Percentiles rank a stretch among this genome's conserved stretches.
phyloP scores from a whole-genome alignment of 2,888 invertebrate genomes.

The Epistrophella euchroma region DNA sequence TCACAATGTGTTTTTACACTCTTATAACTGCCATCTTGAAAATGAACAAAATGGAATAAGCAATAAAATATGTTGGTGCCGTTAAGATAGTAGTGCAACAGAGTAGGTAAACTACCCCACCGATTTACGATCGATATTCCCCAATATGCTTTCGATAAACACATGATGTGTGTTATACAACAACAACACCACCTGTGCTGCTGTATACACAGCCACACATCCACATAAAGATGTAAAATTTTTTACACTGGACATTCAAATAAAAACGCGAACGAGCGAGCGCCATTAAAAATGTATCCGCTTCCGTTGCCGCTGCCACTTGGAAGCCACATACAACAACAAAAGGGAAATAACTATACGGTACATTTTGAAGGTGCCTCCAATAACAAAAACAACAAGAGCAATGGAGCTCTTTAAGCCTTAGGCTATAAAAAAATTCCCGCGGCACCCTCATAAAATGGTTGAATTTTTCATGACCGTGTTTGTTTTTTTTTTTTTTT shows the following conservation, averaged over 20 bases:
- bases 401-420: slow-evolving; percentile 50
- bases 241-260: slow-evolving; percentile 53
- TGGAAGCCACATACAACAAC: slow-evolving; percentile 44
- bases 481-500: slow-evolving; percentile 10
- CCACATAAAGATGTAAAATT: slow-evolving; percentile 24
- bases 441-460: slow-evolving; percentile 72
- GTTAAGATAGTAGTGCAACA: slow-evolving; percentile 18
- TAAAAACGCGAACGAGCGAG: slow-evolving; percentile 48
- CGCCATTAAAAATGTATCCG: slow-evolving; percentile 67
- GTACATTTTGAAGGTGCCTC: slow-evolving; percentile 16
- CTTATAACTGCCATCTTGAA: slow-evolving; percentile 15
- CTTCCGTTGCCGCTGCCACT: slow-evolving; percentile 53
- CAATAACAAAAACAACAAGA: slow-evolving; percentile 21
- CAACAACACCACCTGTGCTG: slow-evolving; percentile 14
- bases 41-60: slow-evolving; percentile 41
- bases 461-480: slow-evolving; percentile 74
- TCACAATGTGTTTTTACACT: slow-evolving; percentile 24
- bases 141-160: slow-evolving; percentile 29
- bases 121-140: slow-evolving; percentile 51
- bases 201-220: neutral
- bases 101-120: slow-evolving; percentile 15
- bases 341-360: slow-evolving; percentile 5
- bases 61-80: slow-evolving; percentile 9
- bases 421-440: slow-evolving; percentile 67
- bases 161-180: slow-evolving; percentile 30